phyloP scores from a whole-genome alignment of 2,888 invertebrate species.

The Smittia sp. region DNA sequence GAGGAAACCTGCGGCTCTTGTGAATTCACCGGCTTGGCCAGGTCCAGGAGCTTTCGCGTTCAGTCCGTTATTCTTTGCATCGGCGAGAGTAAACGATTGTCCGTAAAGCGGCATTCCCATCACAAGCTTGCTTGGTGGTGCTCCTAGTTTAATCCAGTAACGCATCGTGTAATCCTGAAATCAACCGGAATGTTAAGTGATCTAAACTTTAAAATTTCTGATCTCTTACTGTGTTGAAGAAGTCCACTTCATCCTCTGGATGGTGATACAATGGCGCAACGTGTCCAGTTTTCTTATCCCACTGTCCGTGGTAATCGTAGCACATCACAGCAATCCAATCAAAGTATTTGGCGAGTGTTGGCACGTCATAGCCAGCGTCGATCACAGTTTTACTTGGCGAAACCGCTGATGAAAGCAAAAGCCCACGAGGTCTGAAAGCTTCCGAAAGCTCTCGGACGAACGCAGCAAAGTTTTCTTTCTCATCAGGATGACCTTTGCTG shows the following conservation, averaged over 20 bases:
- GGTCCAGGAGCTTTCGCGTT: conserved; percentile 75
- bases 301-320: conserved; percentile 88
- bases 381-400: conserved; percentile 85
- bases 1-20: conserved; percentile 79
- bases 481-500: conserved; percentile 76
- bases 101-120: conserved; percentile 90
- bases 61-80: conserved; percentile 62
- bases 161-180: conserved; percentile 78
- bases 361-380: conserved; percentile 81
- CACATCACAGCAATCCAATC: conserved; percentile 94
- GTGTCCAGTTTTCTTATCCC: conserved; percentile 89
- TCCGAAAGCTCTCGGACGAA: conserved; percentile 70
- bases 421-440: conserved; percentile 64
- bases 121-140: conserved; percentile 74
- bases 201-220: background rate
- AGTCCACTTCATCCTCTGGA: conserved; percentile 75
- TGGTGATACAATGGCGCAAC: conserved; percentile 82
- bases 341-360: conserved; percentile 67
- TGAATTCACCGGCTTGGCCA: conserved; percentile 81
- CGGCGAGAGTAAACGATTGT: conserved; percentile 72
- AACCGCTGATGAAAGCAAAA: conserved; percentile 78
- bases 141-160: conserved; percentile 85
- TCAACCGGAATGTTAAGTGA: conserved; percentile 42
- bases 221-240: conserved; percentile 73
- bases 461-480: conserved; percentile 75